Evolutionary conservation across 1,140 invertebrate genomes (phyloP).

Genomic region (Cyclargus thomasi): DNA sequence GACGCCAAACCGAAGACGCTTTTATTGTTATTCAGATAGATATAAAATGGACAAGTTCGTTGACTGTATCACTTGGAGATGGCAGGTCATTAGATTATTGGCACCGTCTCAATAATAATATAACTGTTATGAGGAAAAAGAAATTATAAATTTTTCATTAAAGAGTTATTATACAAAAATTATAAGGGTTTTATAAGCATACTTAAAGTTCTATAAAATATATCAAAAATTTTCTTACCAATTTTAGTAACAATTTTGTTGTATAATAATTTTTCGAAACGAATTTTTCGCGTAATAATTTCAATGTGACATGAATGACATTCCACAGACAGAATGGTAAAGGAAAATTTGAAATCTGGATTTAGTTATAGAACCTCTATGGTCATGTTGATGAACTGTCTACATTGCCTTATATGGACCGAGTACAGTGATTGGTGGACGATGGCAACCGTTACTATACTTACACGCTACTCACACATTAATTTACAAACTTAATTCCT

Average conservation of each 20-base stretch:
- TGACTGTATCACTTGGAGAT: background rate
- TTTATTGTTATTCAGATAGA: background rate
- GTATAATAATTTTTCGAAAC: background rate
- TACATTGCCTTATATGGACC: constrained; percentile 87
- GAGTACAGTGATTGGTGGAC: constrained; percentile 80
- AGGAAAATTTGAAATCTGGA: constrained; percentile 48
- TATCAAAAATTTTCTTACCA: background rate
- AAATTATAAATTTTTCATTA: too few relatives aligned
- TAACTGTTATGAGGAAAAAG: too few relatives aligned
- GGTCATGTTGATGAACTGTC: constrained; percentile 67
- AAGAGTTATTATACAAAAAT: too few relatives aligned
- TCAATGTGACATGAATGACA: background rate
- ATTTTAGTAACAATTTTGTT: background rate
- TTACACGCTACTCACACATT: constrained; percentile 43
- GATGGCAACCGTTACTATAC: constrained; percentile 52
- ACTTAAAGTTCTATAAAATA: too few relatives aligned
- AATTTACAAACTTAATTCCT: constrained; percentile 30
- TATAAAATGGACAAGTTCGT: background rate
- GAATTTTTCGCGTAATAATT: background rate
- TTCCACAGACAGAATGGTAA: constrained; percentile 20
- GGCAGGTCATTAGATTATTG: background rate
- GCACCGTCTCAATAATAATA: too few relatives aligned
- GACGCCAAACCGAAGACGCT: background rate
- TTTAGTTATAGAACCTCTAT: constrained; percentile 53
- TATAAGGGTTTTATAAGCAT: too few relatives aligned